Evolutionary conservation across 2,797 vertebrate genomes (phyloP).

Genomic region (Microchirus variegatus): DNA sequence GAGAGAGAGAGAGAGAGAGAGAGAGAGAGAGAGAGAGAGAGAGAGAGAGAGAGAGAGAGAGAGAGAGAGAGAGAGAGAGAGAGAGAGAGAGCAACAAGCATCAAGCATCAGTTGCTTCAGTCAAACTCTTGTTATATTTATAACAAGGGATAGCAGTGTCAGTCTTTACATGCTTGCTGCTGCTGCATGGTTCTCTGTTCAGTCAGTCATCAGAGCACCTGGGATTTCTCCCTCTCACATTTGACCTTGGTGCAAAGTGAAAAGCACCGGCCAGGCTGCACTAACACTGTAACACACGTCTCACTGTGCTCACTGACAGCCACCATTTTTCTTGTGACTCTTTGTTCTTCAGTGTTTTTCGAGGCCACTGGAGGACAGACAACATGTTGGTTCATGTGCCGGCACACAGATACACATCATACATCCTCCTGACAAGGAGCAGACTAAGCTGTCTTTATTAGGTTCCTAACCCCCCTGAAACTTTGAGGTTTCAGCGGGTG

Average conservation of each 20-base stretch:
- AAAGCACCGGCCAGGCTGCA: slow-evolving; percentile 47
- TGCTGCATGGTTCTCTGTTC: slow-evolving; percentile 40
- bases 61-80: neutral
- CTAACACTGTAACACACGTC: slow-evolving; percentile 36
- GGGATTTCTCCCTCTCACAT: slow-evolving; percentile 56
- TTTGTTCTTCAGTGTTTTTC: slow-evolving; percentile 1
- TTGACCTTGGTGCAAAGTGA: slow-evolving; percentile 71
- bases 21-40: neutral
- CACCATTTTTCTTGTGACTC: neutral
- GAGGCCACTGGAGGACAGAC: slow-evolving; percentile 48
- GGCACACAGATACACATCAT: neutral
- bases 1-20: neutral
- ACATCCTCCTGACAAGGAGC: neutral
- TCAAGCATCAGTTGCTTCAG: slow-evolving; percentile 68
- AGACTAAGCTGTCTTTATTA: neutral
- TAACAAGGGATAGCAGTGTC: slow-evolving; percentile 50
- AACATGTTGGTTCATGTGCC: neutral
- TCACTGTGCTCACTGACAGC: slow-evolving; percentile 27
- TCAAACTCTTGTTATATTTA: slow-evolving; percentile 73
- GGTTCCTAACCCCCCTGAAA: neutral
- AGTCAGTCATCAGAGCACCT: slow-evolving; percentile 44
- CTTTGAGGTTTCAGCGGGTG: neutral
- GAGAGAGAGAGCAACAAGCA: slow-evolving; percentile 37
- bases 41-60: neutral
- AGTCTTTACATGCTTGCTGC: slow-evolving; percentile 46